Percentiles rank a stretch among this genome's conserved stretches.
phyloP scores from a whole-genome alignment of 2,888 invertebrate genomes.

The Spialia ferax region DNA sequence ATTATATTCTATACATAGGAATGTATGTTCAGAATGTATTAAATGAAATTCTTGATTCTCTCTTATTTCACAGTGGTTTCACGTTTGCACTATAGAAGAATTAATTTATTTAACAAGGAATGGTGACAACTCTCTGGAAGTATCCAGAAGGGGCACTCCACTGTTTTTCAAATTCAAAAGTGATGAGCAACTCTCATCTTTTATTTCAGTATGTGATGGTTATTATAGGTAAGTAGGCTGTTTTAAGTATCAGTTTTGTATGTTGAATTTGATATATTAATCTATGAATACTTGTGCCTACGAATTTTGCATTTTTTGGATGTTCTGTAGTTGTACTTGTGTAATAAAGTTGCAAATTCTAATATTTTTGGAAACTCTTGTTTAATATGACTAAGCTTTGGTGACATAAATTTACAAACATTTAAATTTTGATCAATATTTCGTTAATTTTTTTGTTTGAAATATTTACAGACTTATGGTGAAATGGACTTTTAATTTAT shows the following conservation, averaged over 20 bases:
- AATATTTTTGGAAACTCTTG: no score
- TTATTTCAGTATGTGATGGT: conserved; percentile 93
- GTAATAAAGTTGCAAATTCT: no score
- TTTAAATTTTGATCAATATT: no score
- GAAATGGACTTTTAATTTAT: conserved; percentile 97
- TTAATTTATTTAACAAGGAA: conserved; percentile 93
- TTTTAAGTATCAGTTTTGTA: not conserved
- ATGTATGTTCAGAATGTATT: no score
- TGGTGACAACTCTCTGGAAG: conserved; percentile 90
- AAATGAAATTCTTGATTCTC: no score
- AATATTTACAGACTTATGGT: conserved; percentile 88
- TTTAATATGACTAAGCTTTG: no score
- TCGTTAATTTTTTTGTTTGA: no score
- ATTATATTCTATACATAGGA: no score
- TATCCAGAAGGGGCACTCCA: conserved; percentile 93
- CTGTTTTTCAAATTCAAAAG: conserved; percentile 90
- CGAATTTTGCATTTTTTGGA: not conserved
- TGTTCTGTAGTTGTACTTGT: no score
- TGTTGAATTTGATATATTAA: no score
- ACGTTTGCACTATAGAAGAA: conserved; percentile 93
- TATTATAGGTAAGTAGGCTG: conserved; percentile 89
- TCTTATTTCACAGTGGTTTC: conserved; percentile 86
- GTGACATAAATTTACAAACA: no score
- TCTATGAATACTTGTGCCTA: not conserved
- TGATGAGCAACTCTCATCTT: conserved; percentile 90